Evolutionary conservation across 2,113 vertebrate genomes (phyloP), one percentile per base, ranked within the genome.

Genomic region (Gymnocephalus cernua): DNA sequence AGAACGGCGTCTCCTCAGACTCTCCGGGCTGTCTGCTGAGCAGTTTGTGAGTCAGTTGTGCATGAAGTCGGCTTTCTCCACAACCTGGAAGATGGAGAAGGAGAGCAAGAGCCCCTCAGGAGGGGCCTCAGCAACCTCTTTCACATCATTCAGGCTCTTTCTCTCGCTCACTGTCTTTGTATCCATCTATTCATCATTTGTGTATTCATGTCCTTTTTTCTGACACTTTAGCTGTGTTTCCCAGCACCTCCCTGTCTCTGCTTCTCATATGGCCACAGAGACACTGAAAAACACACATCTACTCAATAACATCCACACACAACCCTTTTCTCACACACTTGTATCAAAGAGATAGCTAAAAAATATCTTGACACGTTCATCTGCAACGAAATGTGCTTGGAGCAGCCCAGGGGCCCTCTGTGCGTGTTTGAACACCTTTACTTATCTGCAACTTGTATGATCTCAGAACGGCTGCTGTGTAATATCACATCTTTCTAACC

Each of bases 151-250:
- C 76, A 68, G 79, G 44, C 66, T 77, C 74, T 74, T 74, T 86
- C 48, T 80, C 25, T 75, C 82, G 57, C 51, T 84, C 68, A 38
- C 62, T 64, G 54, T 83, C 84, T 91, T 87, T 85, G 70, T 85
- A 70, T 90, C 82, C 83, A 82, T 68, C 77, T 66, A 71, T 85
- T 87, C 84, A 83, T 82, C 72, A 15, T 63, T 83, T 87, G 75
- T 87, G 88, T 89, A 84, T 91, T 85, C 87, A 76, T 77, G 88
- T 88, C 74, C 54, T 63, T 82, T 86, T 82, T 59, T 66, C 77
- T 75, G 74, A 87, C 68, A 82, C 66, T 86, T 56, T 1, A 66
- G 59, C 78, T 53, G 51, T 9, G 64, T 80, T 67, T 82, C 82
- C 1, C 16, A 23, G 67, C 27, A 38, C 56, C 66, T 79, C 57